Conservation (phyloP, 92 coral and sea anemone species). For the Ricordea florida region DNA sequence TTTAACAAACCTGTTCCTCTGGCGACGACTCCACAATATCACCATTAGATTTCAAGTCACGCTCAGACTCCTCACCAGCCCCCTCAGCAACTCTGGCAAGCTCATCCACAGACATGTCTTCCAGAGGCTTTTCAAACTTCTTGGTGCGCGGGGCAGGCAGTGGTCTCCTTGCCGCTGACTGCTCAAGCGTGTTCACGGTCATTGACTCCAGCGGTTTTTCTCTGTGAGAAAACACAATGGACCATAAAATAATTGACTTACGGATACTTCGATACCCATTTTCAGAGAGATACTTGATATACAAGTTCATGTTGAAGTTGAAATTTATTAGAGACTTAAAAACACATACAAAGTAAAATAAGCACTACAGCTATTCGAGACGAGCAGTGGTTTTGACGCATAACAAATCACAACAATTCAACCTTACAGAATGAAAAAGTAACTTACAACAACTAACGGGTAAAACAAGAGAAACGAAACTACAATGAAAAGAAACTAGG, state of each 20-base stretch:
- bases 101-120: slow-evolving; percentile 93
- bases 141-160: slow-evolving; percentile 63
- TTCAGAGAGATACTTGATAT: no score
- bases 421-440: no score
- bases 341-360: no score
- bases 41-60: neutral
- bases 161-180: slow-evolving; percentile 56
- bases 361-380: no score
- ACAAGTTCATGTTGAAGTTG: no score
- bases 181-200: slow-evolving; percentile 74
- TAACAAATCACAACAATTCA: no score
- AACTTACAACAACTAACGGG: no score
- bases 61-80: neutral
- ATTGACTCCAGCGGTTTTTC: slow-evolving; percentile 69
- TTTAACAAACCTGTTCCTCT: slow-evolving; percentile 1
- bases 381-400: no score
- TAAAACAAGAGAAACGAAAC: no score
- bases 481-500: no score
- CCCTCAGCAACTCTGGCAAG: slow-evolving; percentile 74
- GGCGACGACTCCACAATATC: slow-evolving; percentile 12
- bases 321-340: no score
- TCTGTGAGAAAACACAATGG: neutral
- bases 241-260: neutral
- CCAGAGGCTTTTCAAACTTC: slow-evolving; percentile 70
- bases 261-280: no score